These are phyloP conservation scores for Parapristionchus giblindavisi DNA, from an alignment of 2,888 invertebrate species.

Conservation along the genomic window DNA sequence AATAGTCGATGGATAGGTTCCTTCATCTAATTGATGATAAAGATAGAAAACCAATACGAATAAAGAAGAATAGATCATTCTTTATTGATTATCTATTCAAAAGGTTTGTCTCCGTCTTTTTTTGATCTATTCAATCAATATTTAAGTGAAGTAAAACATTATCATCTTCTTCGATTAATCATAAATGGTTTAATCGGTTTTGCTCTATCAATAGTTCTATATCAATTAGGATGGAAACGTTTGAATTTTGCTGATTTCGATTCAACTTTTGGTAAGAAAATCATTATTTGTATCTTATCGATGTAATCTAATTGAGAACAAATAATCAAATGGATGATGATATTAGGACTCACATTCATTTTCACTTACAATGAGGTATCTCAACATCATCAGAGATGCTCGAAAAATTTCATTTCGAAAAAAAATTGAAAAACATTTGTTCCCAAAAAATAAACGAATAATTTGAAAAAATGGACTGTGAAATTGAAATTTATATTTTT, in stretches of 20 bases:
- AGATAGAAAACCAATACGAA: background rate
- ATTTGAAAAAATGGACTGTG: too few relatives aligned
- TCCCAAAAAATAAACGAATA: too few relatives aligned
- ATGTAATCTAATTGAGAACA: slow-evolving; percentile 10
- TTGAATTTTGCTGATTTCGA: slow-evolving; percentile 64
- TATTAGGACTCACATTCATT: slow-evolving; percentile 51
- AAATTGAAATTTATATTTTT: too few relatives aligned
- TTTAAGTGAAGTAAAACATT: slow-evolving; percentile 60
- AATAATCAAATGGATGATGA: slow-evolving; percentile 54
- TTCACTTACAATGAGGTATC: slow-evolving; percentile 60
- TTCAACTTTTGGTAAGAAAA: slow-evolving; percentile 36
- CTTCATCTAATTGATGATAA: slow-evolving; percentile 18
- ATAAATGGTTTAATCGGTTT: slow-evolving; percentile 59
- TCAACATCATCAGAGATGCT: too few relatives aligned
- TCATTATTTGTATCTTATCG: background rate
- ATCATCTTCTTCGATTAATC: slow-evolving; percentile 53
- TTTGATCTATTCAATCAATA: background rate
- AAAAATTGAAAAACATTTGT: too few relatives aligned
- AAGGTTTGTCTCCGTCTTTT: slow-evolving; percentile 11
- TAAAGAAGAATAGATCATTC: background rate
- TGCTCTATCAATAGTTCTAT: slow-evolving; percentile 52
- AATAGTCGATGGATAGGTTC: slow-evolving; percentile 12
- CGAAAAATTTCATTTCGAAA: too few relatives aligned
- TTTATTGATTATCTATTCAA: slow-evolving; percentile 35
- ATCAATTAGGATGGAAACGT: slow-evolving; percentile 60